phyloP scores from a whole-genome alignment of 2,797 vertebrate genomes.

The Tapera naevia region DNA sequence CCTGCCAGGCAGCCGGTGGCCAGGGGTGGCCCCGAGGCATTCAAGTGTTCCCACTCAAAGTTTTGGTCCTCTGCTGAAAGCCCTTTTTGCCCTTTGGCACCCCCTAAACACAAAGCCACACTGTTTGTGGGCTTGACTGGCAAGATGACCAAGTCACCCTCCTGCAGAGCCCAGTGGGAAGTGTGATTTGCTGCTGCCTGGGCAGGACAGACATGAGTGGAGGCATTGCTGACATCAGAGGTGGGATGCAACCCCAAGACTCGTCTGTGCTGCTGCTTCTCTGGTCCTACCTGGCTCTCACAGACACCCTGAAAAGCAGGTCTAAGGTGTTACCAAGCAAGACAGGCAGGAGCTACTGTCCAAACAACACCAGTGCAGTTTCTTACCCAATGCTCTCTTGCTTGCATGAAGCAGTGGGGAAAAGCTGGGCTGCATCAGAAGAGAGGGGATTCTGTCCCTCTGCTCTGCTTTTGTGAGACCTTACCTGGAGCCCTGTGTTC shows the following conservation, averaged over 20 bases:
- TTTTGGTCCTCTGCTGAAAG: background rate
- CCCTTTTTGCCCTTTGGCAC: background rate
- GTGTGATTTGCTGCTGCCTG: background rate
- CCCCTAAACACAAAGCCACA: background rate
- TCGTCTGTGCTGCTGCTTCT: background rate
- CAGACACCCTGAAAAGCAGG: background rate
- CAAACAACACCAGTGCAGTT: fast-evolving
- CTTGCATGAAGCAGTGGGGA: fast-evolving
- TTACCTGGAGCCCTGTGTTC: no score
- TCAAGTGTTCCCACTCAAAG: background rate
- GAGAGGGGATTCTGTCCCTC: no score
- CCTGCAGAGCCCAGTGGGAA: background rate
- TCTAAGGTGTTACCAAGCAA: background rate
- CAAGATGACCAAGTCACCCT: background rate
- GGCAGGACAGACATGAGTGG: background rate
- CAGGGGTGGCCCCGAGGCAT: background rate
- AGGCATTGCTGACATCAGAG: fast-evolving
- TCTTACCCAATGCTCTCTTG: no score
- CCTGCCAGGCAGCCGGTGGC: background rate
- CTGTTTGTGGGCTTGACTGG: background rate
- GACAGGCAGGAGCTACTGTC: fast-evolving
- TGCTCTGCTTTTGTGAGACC: no score
- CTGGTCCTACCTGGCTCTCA: background rate
- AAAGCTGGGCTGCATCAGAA: background rate
- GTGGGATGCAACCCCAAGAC: background rate